These are phyloP conservation scores for Yasuhikotakia modesta DNA, from an alignment of 2,797 vertebrate genomes.

Conservation along the genomic window DNA sequence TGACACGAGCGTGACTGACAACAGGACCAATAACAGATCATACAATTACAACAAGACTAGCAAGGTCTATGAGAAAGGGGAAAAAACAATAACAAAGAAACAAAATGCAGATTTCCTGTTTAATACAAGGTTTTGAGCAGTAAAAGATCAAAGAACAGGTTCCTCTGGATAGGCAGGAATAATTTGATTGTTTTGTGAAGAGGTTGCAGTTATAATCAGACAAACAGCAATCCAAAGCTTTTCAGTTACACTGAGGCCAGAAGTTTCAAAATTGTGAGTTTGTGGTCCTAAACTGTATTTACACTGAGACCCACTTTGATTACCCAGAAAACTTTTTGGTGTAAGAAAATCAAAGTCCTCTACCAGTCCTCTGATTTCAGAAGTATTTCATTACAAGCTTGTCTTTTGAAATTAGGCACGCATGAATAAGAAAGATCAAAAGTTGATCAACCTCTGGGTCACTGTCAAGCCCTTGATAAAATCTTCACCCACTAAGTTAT, in stretches of 20 bases:
- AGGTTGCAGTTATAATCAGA: slow-evolving; percentile 32
- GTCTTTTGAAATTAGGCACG: not conserved
- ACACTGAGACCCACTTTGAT: slow-evolving; percentile 29
- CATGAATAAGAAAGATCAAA: not conserved
- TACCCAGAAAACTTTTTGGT: not conserved
- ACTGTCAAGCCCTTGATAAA: not conserved
- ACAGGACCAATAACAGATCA: slow-evolving; percentile 35
- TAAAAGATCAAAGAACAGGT: slow-evolving; percentile 15
- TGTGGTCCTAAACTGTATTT: slow-evolving; percentile 35
- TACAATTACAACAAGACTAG: slow-evolving; percentile 46
- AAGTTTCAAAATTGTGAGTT: slow-evolving; percentile 7
- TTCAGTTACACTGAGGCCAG: slow-evolving; percentile 34
- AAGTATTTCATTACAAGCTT: not conserved
- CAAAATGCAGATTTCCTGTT: slow-evolving; percentile 23
- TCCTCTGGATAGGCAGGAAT: slow-evolving; percentile 19
- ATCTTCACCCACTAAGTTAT: not conserved
- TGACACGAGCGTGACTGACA: slow-evolving; percentile 38
- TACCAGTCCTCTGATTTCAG: slow-evolving; percentile 1
- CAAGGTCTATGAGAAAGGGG: slow-evolving; percentile 19
- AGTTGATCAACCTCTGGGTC: slow-evolving; percentile 17
- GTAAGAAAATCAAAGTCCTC: not conserved
- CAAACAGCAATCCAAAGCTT: slow-evolving; percentile 46
- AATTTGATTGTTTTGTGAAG: slow-evolving; percentile 41
- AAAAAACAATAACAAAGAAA: slow-evolving; percentile 9
- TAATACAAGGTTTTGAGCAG: slow-evolving; percentile 12